These are phyloP conservation scores for Drosophila cognata DNA, from an alignment of 2,888 invertebrate species.

Conservation along the genomic window DNA sequence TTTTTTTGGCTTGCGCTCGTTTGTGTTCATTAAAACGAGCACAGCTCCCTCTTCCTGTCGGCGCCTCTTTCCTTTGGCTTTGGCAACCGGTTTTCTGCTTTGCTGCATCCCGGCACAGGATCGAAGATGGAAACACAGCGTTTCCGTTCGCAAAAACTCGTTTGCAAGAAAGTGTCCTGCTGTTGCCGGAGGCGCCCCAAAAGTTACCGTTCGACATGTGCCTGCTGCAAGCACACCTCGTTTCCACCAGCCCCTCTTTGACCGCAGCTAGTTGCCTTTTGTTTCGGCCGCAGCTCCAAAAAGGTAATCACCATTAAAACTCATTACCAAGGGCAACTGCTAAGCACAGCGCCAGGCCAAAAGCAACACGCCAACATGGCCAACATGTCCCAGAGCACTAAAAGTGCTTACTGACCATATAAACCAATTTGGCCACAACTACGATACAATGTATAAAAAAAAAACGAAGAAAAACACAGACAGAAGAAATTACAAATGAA, in stretches of 20 bases:
- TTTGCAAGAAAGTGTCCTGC: slow-evolving; percentile 53
- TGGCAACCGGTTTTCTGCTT: slow-evolving; percentile 49
- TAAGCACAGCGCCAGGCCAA: slow-evolving; percentile 18
- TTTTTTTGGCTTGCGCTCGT: slow-evolving; percentile 61
- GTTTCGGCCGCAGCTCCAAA: slow-evolving; percentile 40
- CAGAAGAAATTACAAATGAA: slow-evolving; percentile 4
- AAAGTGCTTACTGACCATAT: slow-evolving; percentile 38
- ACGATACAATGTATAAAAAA: slow-evolving; percentile 17
- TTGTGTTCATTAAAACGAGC: slow-evolving; percentile 49
- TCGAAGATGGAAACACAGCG: slow-evolving; percentile 56
- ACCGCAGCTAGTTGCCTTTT: slow-evolving; percentile 1
- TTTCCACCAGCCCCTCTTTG: too few relatives aligned
- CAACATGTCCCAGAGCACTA: slow-evolving; percentile 35
- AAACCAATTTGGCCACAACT: slow-evolving; percentile 28
- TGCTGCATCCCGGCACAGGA: slow-evolving; percentile 45
- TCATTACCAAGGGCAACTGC: slow-evolving; percentile 78
- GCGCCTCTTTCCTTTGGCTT: background rate
- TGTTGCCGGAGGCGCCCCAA: slow-evolving; percentile 28
- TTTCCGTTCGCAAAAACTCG: slow-evolving; percentile 62
- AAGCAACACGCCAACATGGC: slow-evolving; percentile 49
- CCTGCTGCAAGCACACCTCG: background rate
- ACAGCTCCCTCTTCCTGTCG: slow-evolving; percentile 1
- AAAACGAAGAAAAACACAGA: background rate
- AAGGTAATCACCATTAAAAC: slow-evolving; percentile 79
- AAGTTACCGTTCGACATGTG: slow-evolving; percentile 51